Base-by-base conservation (phyloP, 1,140 invertebrate genomes). In the Lerema accius region DNA sequence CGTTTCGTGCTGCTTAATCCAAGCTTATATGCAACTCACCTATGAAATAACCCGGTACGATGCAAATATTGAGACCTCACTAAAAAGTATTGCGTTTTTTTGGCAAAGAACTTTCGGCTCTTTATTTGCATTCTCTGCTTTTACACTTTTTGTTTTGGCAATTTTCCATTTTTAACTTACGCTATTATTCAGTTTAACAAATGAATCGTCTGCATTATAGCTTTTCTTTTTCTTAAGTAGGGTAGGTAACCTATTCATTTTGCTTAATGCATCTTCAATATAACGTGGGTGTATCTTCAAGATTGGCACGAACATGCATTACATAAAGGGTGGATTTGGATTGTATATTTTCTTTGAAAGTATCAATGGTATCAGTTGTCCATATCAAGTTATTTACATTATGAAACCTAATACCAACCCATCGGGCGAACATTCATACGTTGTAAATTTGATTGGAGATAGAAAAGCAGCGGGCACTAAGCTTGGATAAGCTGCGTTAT, bases 361-460 rank as follows among this genome's bases (percentile, higher is more conserved):
- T n/a, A n/a, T n/a, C n/a, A n/a, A n/a, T n/a, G n/a, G n/a, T n/a
- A n/a, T n/a, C n/a, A n/a, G n/a, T n/a, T n/a, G n/a, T n/a, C n/a
- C n/a, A n/a, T n/a, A n/a, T n/a, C n/a, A n/a, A n/a, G 63, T 51
- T 62, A 65, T 28, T 60, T 69, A 67, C 71, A 69, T 76, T 73
- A 75, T 67, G 63, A 74, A 66, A 73, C 51, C 65, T 77, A 69
- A 74, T n/a, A n/a, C n/a, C n/a, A n/a, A 80, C 69, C 68, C 67
- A 77, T 73, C 71, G 55, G 26, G 19, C 11, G 51, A 69, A 65
- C 56, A 70, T 65, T 78, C 80, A 71, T 78, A 56, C 67, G 75
- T 69, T 79, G 76, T 84, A 81, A 86, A 78, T 83, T 80, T 75
- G 77, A 86, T 80, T 76, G 71, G 65, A 81, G 84, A 78, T 76